These are phyloP conservation scores for Caenorhabditis wallacei DNA, from an alignment of 2,888 invertebrate species.

Conservation along the genomic window DNA sequence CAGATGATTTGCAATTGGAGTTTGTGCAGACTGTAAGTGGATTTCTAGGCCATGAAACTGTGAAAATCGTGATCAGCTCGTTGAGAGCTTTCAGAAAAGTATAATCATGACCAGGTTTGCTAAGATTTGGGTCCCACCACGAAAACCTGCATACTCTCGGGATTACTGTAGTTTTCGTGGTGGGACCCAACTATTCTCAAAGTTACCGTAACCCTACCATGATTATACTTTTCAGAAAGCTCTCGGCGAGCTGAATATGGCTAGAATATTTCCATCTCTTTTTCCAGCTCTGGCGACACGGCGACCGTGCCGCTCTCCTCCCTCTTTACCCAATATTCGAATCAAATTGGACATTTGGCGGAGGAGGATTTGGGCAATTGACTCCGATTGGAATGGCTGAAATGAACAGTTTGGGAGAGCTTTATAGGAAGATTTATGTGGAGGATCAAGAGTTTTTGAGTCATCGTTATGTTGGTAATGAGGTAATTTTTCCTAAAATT, in stretches of 20 bases:
- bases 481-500: too few relatives aligned
- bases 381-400: conserved; percentile 84
- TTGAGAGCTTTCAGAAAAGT: too few relatives aligned
- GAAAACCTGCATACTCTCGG: too few relatives aligned
- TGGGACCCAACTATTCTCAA: too few relatives aligned
- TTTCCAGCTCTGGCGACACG: conserved; percentile 75
- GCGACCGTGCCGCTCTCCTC: conserved; percentile 73
- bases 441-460: conserved; percentile 86
- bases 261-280: background rate
- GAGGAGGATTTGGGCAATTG: conserved; percentile 70
- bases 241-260: background rate
- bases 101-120: too few relatives aligned
- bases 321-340: conserved; percentile 65
- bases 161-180: too few relatives aligned
- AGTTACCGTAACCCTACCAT: background rate
- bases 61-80: too few relatives aligned
- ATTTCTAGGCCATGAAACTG: background rate
- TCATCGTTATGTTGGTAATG: conserved; percentile 85
- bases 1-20: background rate
- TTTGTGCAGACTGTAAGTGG: conserved; percentile 36
- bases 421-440: conserved; percentile 88
- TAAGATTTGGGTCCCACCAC: too few relatives aligned
- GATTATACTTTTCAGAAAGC: conserved; percentile 1
- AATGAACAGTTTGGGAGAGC: conserved; percentile 89
- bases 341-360: conserved; percentile 71